Conservation (phyloP, 2,113 vertebrate genomes). For the Scolopax mira region DNA sequence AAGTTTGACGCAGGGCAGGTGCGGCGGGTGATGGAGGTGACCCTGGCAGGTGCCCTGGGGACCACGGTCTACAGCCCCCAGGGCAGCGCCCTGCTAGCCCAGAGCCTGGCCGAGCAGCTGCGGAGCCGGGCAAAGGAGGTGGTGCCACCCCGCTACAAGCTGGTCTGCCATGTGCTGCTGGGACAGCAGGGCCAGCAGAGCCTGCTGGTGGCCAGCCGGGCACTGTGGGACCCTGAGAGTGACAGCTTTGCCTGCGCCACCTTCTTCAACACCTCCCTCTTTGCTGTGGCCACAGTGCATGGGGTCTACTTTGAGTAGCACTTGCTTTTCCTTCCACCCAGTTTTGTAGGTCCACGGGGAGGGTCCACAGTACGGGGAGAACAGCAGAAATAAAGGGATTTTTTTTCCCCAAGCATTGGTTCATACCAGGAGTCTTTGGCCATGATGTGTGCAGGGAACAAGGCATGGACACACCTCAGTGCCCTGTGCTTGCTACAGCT, state of each 20-base stretch:
- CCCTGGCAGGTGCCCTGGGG: constrained; percentile 28
- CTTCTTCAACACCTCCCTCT: constrained; percentile 75
- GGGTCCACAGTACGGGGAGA: no score
- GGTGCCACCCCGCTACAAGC: constrained; percentile 76
- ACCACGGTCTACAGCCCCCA: constrained; percentile 47
- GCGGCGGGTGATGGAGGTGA: constrained; percentile 57
- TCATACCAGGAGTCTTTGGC: not conserved
- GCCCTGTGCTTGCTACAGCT: not conserved
- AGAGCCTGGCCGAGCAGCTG: constrained; percentile 70
- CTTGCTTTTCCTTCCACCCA: not conserved
- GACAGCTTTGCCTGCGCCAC: constrained; percentile 73
- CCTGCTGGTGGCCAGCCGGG: constrained; percentile 69
- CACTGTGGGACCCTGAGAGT: constrained; percentile 65
- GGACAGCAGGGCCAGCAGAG: constrained; percentile 72
- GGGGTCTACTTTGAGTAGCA: constrained; percentile 77
- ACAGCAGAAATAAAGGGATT: constrained; percentile 56
- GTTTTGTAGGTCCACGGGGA: not conserved
- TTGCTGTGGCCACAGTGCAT: constrained; percentile 75
- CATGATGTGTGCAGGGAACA: rapidly evolving
- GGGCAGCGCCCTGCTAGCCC: constrained; percentile 29
- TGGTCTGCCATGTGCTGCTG: constrained; percentile 79
- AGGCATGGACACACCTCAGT: rapidly evolving
- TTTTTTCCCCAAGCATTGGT: not conserved
- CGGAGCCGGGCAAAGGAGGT: constrained; percentile 65
- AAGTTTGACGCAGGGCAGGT: constrained; percentile 31